Evolutionary conservation across 2,888 invertebrate species (phyloP).

Genomic region (Rotaria sp.): DNA sequence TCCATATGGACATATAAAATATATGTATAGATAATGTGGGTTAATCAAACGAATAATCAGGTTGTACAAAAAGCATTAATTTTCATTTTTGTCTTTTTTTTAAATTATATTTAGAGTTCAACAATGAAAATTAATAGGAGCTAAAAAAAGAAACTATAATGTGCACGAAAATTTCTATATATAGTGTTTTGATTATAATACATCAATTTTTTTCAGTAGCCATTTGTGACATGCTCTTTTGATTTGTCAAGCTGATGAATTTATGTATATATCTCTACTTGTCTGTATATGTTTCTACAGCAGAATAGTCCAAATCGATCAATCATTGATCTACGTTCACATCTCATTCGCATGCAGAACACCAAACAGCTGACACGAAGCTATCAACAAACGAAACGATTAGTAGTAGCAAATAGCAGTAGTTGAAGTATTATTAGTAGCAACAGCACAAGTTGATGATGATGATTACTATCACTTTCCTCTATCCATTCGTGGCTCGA

Average conservation of each 20-base stretch:
- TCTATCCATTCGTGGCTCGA: background rate
- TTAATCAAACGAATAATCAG: too few species aligned
- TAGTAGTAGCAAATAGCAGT: background rate
- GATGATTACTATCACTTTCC: background rate
- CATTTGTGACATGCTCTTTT: background rate
- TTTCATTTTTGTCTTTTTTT: too few species aligned
- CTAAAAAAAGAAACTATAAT: too few species aligned
- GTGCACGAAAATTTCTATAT: too few species aligned
- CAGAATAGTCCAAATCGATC: background rate
- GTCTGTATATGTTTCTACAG: background rate
- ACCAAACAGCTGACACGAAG: background rate
- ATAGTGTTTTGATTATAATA: too few species aligned
- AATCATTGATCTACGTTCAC: background rate
- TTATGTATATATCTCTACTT: background rate
- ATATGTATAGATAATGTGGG: too few species aligned
- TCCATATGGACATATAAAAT: too few species aligned
- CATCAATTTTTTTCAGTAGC: background rate
- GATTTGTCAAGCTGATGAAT: background rate
- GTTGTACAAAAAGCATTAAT: too few species aligned
- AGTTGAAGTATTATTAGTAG: background rate
- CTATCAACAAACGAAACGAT: background rate
- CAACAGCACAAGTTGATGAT: background rate
- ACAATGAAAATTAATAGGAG: too few species aligned
- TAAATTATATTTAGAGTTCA: too few species aligned
- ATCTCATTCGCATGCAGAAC: constrained; percentile 7